phyloP scores from a whole-genome alignment of 2,113 vertebrate species.

The Bos indicus region DNA sequence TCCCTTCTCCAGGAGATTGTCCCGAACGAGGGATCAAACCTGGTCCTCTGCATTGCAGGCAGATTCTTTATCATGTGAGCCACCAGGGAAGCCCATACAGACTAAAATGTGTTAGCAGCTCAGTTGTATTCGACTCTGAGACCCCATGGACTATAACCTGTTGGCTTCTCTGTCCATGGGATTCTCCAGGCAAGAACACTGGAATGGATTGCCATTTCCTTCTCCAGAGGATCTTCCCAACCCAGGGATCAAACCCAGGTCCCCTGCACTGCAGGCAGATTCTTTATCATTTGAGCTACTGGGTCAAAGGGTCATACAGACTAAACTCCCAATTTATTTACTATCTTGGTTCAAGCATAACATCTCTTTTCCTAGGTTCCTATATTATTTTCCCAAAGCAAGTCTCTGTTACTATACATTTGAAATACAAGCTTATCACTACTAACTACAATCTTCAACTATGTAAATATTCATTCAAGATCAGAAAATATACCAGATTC shows the following conservation, averaged over 20 bases:
- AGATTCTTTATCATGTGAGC: background rate
- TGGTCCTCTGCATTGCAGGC: background rate
- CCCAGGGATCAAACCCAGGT: background rate
- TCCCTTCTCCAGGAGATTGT: background rate
- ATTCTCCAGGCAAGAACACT: background rate
- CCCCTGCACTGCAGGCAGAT: background rate
- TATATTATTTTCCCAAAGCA: background rate
- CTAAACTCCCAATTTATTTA: background rate
- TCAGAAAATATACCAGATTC: constrained; percentile 23
- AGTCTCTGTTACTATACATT: background rate
- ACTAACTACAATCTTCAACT: constrained; percentile 16
- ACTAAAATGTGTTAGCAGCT: background rate
- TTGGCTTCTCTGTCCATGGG: background rate
- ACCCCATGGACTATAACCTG: background rate
- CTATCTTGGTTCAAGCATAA: background rate
- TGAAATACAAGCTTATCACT: background rate
- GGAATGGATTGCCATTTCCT: background rate
- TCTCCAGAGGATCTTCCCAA: background rate
- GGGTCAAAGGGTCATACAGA: background rate
- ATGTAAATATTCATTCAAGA: constrained; percentile 12
- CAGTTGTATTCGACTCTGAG: background rate
- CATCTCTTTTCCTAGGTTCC: background rate
- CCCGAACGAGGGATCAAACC: background rate
- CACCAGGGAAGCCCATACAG: background rate
- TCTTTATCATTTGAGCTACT: background rate